Base-by-base conservation (phyloP, 1,140 invertebrate species). In the Anadara kagoshimensis region DNA sequence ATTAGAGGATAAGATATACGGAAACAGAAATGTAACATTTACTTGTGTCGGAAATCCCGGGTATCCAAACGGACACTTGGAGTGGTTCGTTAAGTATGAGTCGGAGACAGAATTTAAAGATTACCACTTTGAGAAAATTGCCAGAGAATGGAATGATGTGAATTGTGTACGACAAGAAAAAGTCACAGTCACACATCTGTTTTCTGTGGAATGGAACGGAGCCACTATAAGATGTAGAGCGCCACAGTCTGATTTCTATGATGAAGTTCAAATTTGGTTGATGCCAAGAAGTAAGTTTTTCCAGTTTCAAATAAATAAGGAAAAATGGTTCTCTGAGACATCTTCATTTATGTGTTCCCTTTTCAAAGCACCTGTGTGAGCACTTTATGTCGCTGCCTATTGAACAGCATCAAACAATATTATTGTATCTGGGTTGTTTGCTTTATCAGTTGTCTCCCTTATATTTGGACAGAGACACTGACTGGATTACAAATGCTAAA, bases 11-110 rank as follows among this genome's bases (percentile, higher is more conserved):
- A 57, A 61, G 43, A 69, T 69, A 14, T 69, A 61, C 24, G 67
- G 67, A 22, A 57, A 69, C n/a, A 61, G 57, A 51, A 58, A 57
- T 36, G 58, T 51, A n/a, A 43, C 29, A 11, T 69, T 69, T 41
- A 45, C 57, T 16, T 69, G 67, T 53, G 36, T 57, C 43, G 67
- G 67, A 36, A 57, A 69, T 61, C 67, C 67, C 11, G 67, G 67
- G 5, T 69, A 69, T 61, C 67, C 67, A 1, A 8, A 69, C 20
- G 67, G 67, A 22, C 57, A 69, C 26, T 36, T 69, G 10, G 67
- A 51, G 43, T 69, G 54, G 18, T 61, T 47, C 36, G 57, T 69
- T 47, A 69, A 69, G 53, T 69, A 61, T 41, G 18, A 24, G 24
- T 49, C 59, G 14, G 18, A 20, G 0, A 59, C 45, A 16, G 41